Percentiles rank a stretch among this genome's conserved stretches.
Evolutionary conservation across 2,797 vertebrate genomes (phyloP).

Genomic region (Sebastes minor): DNA sequence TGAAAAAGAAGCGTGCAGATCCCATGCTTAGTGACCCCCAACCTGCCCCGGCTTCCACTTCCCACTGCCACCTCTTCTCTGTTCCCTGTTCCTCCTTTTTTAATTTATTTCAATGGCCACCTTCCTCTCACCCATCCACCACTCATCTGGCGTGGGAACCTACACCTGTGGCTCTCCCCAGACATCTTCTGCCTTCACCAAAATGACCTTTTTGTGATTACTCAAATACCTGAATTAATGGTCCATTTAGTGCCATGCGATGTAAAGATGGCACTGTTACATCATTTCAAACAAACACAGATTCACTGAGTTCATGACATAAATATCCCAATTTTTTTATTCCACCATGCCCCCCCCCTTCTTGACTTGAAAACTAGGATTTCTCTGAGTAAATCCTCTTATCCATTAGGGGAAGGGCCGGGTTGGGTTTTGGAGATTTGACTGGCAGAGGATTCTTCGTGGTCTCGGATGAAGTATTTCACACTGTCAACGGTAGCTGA

Average conservation of each 20-base stretch:
- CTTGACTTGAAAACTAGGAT: slow-evolving; percentile 68
- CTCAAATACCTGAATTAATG: background rate
- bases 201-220: background rate
- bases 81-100: slow-evolving; percentile 33
- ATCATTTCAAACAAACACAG: background rate
- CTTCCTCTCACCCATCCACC: slow-evolving; percentile 44
- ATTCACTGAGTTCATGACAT: slow-evolving; percentile 7
- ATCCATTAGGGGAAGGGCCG: slow-evolving; percentile 61
- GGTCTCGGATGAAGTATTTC: slow-evolving; percentile 26
- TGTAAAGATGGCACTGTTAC: background rate
- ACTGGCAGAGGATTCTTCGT: slow-evolving; percentile 42
- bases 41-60: slow-evolving; percentile 71
- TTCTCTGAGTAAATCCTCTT: slow-evolving; percentile 73
- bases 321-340: slow-evolving; percentile 21
- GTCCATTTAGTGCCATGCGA: background rate
- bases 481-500: background rate
- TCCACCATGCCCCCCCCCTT: slow-evolving; percentile 49
- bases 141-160: slow-evolving; percentile 78
- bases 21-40: slow-evolving; percentile 76
- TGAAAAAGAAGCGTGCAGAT: slow-evolving; percentile 72
- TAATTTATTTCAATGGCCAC: slow-evolving; percentile 57
- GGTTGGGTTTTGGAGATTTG: slow-evolving; percentile 60
- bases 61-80: slow-evolving; percentile 66
- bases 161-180: slow-evolving; percentile 81
- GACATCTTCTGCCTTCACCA: slow-evolving; percentile 9